Conservation (phyloP, 2,888 invertebrate genomes). For the Aporophyla lueneburgensis region DNA sequence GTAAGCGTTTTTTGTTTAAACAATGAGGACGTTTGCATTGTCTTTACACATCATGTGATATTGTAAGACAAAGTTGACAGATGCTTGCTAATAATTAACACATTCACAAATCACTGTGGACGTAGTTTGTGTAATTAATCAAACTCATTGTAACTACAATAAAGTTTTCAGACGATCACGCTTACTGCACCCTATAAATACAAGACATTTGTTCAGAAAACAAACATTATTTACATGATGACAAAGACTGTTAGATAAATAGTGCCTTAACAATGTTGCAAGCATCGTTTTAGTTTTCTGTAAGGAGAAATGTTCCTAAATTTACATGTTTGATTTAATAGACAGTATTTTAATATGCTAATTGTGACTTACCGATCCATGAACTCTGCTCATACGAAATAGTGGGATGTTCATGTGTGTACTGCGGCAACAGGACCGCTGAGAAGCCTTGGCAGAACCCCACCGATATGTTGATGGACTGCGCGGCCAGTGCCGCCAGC, state of each 20-base stretch:
- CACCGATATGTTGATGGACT: slow-evolving; percentile 94
- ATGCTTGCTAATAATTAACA: slow-evolving; percentile 20
- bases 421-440: slow-evolving; percentile 93
- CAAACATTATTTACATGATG: slow-evolving; percentile 31
- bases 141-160: slow-evolving; percentile 6
- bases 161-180: slow-evolving; percentile 11
- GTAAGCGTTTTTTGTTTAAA: not conserved
- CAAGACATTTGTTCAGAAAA: slow-evolving; percentile 19
- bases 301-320: not conserved
- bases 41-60: slow-evolving; percentile 3
- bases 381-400: slow-evolving; percentile 92
- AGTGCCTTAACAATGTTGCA: slow-evolving; percentile 13
- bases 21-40: not conserved
- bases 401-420: slow-evolving; percentile 88
- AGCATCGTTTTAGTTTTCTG: not conserved
- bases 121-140: slow-evolving; percentile 23
- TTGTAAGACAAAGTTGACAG: slow-evolving; percentile 9
- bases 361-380: slow-evolving; percentile 92
- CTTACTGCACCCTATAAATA: slow-evolving; percentile 23
- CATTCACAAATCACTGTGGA: slow-evolving; percentile 7
- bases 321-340: not conserved
- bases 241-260: slow-evolving; percentile 23
- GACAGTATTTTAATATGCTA: not conserved
- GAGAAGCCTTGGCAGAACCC: slow-evolving; percentile 95
- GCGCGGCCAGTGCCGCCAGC: slow-evolving; percentile 93